phyloP scores from a whole-genome alignment of 2,888 invertebrate species.

The Troides aeacus region DNA sequence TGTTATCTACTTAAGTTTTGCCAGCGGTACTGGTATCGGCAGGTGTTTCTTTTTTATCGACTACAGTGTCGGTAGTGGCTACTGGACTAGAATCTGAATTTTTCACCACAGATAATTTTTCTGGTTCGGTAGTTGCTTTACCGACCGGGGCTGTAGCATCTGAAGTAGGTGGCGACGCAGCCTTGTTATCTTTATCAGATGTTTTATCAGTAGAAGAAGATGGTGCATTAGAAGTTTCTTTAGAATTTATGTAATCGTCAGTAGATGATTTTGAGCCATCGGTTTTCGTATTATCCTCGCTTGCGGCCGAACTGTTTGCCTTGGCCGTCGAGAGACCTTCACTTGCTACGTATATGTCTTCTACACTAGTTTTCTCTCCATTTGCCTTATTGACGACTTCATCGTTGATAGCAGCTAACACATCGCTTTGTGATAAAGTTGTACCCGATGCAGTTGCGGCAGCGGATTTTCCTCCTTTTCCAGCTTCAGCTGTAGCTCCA shows the following conservation, averaged over 20 bases:
- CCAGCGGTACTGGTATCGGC: neutral
- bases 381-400: constrained; percentile 21
- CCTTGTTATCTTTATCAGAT: neutral
- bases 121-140: neutral
- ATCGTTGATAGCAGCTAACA: constrained; percentile 35
- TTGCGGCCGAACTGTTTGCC: constrained; percentile 31
- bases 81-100: neutral
- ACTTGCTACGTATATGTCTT: constrained; percentile 34
- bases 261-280: neutral
- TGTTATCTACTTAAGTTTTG: neutral
- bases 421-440: constrained; percentile 33
- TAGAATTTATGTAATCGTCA: neutral
- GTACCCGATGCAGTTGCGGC: constrained; percentile 33
- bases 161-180: neutral
- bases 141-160: neutral
- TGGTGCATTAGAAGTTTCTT: neutral
- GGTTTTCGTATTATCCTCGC: constrained; percentile 16
- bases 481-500: constrained; percentile 23
- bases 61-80: neutral
- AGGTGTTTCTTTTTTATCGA: neutral
- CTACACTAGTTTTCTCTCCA: constrained; percentile 27
- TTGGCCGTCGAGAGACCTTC: constrained; percentile 33
- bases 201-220: too few relatives aligned
- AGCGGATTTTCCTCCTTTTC: constrained; percentile 25
- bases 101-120: constrained; percentile 1